Conservation (phyloP, 2,888 invertebrate genomes). For the Phoenoteleia sp. region DNA sequence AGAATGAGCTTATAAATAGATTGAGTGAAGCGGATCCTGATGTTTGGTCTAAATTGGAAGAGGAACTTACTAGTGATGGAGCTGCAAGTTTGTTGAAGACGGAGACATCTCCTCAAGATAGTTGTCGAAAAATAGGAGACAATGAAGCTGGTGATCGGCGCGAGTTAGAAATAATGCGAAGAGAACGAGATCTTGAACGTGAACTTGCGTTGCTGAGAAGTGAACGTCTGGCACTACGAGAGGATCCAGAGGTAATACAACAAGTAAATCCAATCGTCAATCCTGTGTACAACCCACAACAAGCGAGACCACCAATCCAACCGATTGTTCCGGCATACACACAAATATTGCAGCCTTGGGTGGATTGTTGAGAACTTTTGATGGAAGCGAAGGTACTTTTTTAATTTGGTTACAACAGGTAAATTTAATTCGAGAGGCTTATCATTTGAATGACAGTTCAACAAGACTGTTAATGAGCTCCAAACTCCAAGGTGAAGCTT, state of each 20-base stretch:
- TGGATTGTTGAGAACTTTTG: slow-evolving; percentile 59
- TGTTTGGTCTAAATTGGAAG: not conserved
- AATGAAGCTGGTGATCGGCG: not conserved
- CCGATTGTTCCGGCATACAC: too few relatives aligned
- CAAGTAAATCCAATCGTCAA: too few relatives aligned
- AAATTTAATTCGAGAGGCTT: slow-evolving; percentile 45
- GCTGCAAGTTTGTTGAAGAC: not conserved
- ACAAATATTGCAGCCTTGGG: slow-evolving; percentile 8
- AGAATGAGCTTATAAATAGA: not conserved
- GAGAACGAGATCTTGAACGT: too few relatives aligned
- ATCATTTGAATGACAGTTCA: slow-evolving; percentile 52
- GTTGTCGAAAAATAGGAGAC: too few relatives aligned
- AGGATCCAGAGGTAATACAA: too few relatives aligned
- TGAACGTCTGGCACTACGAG: too few relatives aligned
- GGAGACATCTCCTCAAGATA: too few relatives aligned
- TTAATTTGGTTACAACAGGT: slow-evolving; percentile 65
- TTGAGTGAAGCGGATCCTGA: not conserved
- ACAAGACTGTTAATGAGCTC: slow-evolving; percentile 60
- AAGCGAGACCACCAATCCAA: too few relatives aligned
- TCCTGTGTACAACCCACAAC: too few relatives aligned
- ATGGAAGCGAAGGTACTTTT: slow-evolving; percentile 48
- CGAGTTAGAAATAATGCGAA: too few relatives aligned
- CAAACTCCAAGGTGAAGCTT: not conserved
- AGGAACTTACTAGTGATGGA: not conserved
- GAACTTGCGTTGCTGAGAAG: too few relatives aligned